Percentiles rank a stretch among this genome's conserved stretches.
phyloP scores from a whole-genome alignment of 2,113 vertebrate species.

The Corythaixoides concolor region DNA sequence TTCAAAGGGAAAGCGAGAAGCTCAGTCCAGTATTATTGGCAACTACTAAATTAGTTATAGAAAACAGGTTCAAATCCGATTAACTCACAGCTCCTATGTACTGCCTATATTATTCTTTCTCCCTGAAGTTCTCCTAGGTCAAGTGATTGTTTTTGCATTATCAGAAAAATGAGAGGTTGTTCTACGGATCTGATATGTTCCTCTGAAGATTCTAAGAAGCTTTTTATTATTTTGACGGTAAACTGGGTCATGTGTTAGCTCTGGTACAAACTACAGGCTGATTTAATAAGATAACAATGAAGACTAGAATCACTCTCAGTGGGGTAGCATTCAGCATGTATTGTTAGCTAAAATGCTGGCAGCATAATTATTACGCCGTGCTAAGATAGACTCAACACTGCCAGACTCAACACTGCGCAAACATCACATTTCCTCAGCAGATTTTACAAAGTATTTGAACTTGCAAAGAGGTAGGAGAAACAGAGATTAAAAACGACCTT shows the following conservation, averaged over 20 bases:
- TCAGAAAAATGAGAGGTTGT: neutral
- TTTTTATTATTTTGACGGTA: neutral
- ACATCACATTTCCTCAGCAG: conserved; percentile 10
- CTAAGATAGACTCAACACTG: neutral
- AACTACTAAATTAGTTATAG: neutral
- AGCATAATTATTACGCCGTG: neutral
- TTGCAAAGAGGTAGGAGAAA: neutral
- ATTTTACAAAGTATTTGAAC: neutral
- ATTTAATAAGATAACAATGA: conserved; percentile 28
- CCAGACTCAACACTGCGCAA: neutral
- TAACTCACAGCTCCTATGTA: neutral
- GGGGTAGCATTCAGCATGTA: neutral
- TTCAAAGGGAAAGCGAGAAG: neutral
- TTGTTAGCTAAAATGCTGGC: neutral
- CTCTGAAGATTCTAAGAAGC: neutral
- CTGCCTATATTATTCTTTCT: neutral
- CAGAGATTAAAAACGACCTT: neutral
- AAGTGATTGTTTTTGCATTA: neutral
- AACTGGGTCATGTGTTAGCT: neutral
- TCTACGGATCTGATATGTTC: neutral
- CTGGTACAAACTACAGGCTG: neutral
- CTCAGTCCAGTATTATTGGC: neutral
- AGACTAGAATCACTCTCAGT: conserved; percentile 43
- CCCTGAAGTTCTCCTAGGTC: neutral
- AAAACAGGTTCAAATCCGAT: neutral